Conservation (phyloP, 2,113 vertebrate species). For the Pseudois nayaur region DNA sequence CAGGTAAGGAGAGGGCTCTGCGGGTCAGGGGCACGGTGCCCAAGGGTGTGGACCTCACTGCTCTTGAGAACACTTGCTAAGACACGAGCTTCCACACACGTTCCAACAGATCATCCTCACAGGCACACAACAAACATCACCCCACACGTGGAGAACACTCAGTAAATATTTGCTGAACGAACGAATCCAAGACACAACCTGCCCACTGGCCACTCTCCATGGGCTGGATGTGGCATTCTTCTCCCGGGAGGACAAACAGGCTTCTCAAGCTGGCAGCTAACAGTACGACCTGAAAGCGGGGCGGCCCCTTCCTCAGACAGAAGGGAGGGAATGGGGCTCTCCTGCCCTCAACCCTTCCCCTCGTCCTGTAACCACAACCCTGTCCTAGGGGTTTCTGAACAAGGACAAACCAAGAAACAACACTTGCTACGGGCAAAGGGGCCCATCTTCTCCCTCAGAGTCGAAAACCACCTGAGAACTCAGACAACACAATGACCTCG, state of each 20-base stretch:
- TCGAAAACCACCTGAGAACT: background rate
- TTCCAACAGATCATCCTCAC: background rate
- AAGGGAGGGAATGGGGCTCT: fast-evolving
- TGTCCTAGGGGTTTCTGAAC: background rate
- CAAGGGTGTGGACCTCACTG: background rate
- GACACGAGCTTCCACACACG: background rate
- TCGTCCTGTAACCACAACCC: background rate
- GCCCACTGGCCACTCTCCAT: background rate
- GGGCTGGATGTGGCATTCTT: background rate
- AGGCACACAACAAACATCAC: background rate
- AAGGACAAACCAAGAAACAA: background rate
- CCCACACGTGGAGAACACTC: fast-evolving
- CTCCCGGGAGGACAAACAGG: background rate
- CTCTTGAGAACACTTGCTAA: background rate
- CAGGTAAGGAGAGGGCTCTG: background rate
- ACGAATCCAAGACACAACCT: background rate
- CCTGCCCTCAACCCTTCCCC: too few species aligned
- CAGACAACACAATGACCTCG: fast-evolving
- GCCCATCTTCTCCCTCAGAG: background rate
- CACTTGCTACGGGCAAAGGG: fast-evolving
- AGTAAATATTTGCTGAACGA: background rate
- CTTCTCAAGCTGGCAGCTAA: background rate
- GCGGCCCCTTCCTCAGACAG: background rate
- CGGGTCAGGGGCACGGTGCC: background rate
- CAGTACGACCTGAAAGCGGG: background rate